These are phyloP conservation scores for Leptothorax acervorum DNA, from an alignment of 2,888 invertebrate genomes.

Conservation along the genomic window DNA sequence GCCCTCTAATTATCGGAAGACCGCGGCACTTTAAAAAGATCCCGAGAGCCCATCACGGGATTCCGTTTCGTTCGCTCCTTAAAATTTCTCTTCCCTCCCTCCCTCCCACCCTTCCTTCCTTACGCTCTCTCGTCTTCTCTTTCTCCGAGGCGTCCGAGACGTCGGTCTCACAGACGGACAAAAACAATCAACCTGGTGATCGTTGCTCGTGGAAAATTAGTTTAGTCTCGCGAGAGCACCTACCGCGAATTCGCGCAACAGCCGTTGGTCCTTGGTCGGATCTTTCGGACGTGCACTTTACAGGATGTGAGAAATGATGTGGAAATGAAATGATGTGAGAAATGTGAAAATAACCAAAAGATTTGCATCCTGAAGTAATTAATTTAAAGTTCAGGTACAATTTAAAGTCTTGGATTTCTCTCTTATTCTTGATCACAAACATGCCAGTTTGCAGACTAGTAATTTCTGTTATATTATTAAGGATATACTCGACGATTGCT, in stretches of 20 bases:
- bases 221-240: constrained; percentile 72
- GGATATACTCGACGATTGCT: background rate
- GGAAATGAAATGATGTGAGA: background rate
- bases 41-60: constrained; percentile 80
- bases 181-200: constrained; percentile 72
- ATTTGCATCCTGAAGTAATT: background rate
- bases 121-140: constrained; percentile 50
- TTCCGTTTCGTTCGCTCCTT: constrained; percentile 78
- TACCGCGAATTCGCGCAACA: constrained; percentile 56
- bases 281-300: background rate
- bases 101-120: constrained; percentile 43
- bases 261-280: background rate
- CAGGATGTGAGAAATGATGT: background rate
- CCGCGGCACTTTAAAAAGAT: constrained; percentile 84
- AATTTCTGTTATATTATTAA: background rate
- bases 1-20: constrained; percentile 85
- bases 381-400: background rate
- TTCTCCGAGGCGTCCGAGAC: constrained; percentile 35
- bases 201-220: constrained; percentile 79
- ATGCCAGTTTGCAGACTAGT: background rate
- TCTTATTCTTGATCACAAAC: background rate
- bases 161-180: constrained; percentile 52
- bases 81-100: constrained; percentile 76
- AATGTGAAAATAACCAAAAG: constrained; percentile 5
- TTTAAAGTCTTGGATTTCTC: background rate